A percentile compares a stretch with the other conserved stretches of the same genome.
Conservation (phyloP, 2,797 vertebrate genomes). For the Bothrops alternatus region DNA sequence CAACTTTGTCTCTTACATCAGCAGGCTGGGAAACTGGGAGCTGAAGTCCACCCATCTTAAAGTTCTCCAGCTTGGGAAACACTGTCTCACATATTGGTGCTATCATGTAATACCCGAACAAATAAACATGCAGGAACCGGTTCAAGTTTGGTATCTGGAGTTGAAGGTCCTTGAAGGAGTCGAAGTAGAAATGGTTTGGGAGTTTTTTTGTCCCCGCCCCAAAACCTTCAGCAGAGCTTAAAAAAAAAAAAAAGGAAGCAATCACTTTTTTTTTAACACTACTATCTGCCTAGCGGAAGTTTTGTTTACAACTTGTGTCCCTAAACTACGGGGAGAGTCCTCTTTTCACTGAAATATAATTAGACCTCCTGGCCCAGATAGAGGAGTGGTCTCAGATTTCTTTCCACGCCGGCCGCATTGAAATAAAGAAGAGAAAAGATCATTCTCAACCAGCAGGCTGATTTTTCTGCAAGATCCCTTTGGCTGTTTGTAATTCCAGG, state of each 20-base stretch:
- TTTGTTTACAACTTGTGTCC: not conserved
- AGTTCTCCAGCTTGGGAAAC: not conserved
- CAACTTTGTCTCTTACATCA: not conserved
- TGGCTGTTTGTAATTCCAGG: not conserved
- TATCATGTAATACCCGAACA: not conserved
- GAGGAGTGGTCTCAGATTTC: not conserved
- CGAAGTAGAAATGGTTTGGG: not conserved
- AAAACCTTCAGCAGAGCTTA: not conserved
- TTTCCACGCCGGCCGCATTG: not conserved
- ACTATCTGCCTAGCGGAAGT: not conserved
- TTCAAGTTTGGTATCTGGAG: not conserved
- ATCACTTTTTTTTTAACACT: not conserved
- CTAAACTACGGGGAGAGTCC: conserved; percentile 19
- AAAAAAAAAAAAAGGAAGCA: not conserved
- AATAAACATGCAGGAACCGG: not conserved
- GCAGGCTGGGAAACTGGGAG: not conserved
- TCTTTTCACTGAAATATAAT: conserved; percentile 39
- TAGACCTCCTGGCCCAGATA: conserved; percentile 34
- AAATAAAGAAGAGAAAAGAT: rapidly evolving
- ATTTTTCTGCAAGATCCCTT: not conserved
- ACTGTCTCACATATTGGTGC: not conserved
- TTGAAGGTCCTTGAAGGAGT: not conserved
- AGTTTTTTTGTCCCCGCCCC: too few species aligned
- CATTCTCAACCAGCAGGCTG: not conserved
- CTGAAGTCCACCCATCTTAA: not conserved